Evolutionary conservation across 2,113 vertebrate genomes (phyloP).

Genomic region (Stictonetta naevosa): DNA sequence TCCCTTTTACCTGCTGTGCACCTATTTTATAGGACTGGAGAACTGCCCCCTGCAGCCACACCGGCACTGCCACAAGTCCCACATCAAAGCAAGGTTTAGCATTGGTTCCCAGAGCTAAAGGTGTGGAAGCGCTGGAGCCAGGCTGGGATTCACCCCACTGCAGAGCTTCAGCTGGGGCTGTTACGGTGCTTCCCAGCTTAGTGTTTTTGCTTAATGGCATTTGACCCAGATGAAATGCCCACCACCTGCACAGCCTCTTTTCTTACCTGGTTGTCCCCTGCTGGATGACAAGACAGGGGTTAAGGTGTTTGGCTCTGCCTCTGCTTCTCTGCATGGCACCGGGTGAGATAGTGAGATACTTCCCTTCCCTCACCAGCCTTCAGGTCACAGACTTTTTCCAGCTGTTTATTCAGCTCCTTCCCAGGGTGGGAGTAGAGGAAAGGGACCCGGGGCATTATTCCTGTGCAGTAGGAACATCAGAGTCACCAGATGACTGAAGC

Average conservation of each 20-base stretch:
- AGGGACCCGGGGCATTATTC: not conserved
- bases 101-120: not conserved
- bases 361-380: not conserved
- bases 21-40: not conserved
- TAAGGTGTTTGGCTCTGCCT: not conserved
- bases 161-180: not conserved
- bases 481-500: not conserved
- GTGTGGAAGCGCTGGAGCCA: fast-evolving
- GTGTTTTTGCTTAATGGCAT: not conserved
- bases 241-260: not conserved
- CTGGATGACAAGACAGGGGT: not conserved
- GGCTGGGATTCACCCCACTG: not conserved
- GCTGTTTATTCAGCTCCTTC: not conserved
- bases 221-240: not conserved
- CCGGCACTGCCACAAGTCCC: not conserved
- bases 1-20: not conserved
- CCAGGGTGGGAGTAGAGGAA: not conserved
- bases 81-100: not conserved
- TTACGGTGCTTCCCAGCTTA: not conserved
- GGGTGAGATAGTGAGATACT: not conserved
- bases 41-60: not conserved
- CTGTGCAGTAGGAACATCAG: not conserved
- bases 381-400: not conserved
- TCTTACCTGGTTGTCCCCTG: not conserved
- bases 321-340: not conserved